Evolutionary conservation across 2,797 vertebrate genomes (phyloP).

Genomic region (Poecilia velifera): DNA sequence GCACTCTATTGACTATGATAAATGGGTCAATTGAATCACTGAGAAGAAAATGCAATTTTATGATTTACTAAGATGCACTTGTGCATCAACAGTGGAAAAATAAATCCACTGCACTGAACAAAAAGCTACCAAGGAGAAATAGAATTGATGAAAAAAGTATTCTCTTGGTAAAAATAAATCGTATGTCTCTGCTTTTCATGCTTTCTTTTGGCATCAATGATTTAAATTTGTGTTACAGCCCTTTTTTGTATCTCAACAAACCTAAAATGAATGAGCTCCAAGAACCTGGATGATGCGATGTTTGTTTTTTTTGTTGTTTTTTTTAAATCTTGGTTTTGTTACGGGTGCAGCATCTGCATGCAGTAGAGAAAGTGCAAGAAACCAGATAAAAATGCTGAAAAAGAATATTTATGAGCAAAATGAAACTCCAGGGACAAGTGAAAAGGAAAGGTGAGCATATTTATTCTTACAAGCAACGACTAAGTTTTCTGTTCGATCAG

Average conservation of each 20-base stretch:
- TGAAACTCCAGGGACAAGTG: conserved; percentile 1
- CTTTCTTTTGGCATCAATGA: neutral
- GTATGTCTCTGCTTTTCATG: neutral
- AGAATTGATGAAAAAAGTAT: neutral
- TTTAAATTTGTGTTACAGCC: neutral
- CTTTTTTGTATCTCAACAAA: neutral
- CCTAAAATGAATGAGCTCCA: too few relatives aligned
- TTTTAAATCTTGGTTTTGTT: neutral
- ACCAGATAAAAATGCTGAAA: neutral
- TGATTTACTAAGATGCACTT: neutral
- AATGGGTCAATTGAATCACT: neutral
- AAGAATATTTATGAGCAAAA: conserved; percentile 5
- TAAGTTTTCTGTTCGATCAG: conserved; percentile 9
- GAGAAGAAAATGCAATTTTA: neutral
- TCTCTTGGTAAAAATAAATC: neutral
- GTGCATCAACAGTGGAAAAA: neutral
- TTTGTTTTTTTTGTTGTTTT: too few relatives aligned
- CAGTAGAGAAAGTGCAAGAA: conserved; percentile 1
- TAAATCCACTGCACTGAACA: neutral
- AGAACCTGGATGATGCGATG: neutral
- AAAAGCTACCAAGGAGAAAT: neutral
- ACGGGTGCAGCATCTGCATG: neutral
- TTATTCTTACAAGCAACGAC: conserved; percentile 5
- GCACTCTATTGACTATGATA: neutral
- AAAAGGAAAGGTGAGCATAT: conserved; percentile 6